These are phyloP conservation scores for Alectoris magna DNA, from an alignment of 2,797 vertebrate genomes.

Conservation along the genomic window DNA sequence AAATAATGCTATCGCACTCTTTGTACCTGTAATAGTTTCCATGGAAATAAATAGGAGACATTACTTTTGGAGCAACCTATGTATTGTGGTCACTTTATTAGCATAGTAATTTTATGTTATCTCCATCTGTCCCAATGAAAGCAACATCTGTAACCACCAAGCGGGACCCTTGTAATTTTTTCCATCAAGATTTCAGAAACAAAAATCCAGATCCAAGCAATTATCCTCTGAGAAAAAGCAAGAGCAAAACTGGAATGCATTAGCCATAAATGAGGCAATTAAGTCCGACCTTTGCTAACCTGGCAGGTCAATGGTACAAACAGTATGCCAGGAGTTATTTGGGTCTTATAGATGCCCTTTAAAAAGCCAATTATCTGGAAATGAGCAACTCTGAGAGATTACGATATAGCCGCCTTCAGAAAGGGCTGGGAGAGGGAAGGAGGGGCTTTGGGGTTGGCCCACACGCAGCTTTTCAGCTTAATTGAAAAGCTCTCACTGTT, in stretches of 20 bases:
- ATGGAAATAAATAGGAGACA: too few species aligned
- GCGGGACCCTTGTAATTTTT: conserved; percentile 50
- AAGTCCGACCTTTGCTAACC: conserved; percentile 72
- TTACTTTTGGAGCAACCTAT: too few species aligned
- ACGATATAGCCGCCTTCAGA: conserved; percentile 62
- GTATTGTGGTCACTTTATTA: background rate
- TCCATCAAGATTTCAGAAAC: conserved; percentile 61
- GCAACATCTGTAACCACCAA: conserved; percentile 16
- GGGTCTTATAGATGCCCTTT: conserved; percentile 73
- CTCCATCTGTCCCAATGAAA: conserved; percentile 4
- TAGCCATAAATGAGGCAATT: conserved; percentile 79
- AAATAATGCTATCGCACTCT: too few species aligned
- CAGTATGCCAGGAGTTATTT: conserved; percentile 70
- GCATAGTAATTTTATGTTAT: background rate
- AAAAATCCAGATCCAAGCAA: conserved; percentile 61
- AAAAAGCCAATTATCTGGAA: conserved; percentile 76
- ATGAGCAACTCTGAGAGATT: conserved; percentile 72
- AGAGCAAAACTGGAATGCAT: conserved; percentile 68
- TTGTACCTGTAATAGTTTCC: too few species aligned
- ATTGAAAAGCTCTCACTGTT: conserved; percentile 60
- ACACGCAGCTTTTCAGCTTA: conserved; percentile 59
- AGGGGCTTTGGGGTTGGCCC: conserved; percentile 5
- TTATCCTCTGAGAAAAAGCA: conserved; percentile 61
- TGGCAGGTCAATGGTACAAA: conserved; percentile 60
- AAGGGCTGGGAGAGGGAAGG: background rate